Conservation (phyloP, 1,140 invertebrate species). For the Macrotrachela quadricornifera region DNA sequence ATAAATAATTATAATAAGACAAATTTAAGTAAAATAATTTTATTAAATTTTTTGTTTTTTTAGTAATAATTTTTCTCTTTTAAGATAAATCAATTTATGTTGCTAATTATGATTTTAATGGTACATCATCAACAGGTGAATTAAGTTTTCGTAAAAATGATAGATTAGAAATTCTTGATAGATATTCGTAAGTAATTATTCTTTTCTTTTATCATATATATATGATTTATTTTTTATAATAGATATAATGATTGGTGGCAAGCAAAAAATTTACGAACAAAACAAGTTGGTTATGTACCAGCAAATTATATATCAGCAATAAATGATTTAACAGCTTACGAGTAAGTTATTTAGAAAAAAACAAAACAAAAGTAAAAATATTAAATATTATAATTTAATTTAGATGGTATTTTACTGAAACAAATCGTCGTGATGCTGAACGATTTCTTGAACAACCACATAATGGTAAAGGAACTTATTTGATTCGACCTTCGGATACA, state of each 20-base stretch:
- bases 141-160: too few species aligned
- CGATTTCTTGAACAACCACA: conserved; percentile 65
- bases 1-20: too few species aligned
- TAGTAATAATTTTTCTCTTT: too few species aligned
- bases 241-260: conserved; percentile 8
- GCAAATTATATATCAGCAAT: conserved; percentile 8
- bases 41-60: too few species aligned
- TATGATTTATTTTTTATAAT: conserved; percentile 3
- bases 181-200: too few species aligned
- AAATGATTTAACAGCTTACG: conserved; percentile 5
- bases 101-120: too few species aligned
- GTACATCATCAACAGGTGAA: too few species aligned
- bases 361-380: too few species aligned
- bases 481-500: conserved; percentile 74
- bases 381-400: not conserved
- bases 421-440: conserved; percentile 75
- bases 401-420: conserved; percentile 88
- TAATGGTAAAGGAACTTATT: conserved; percentile 69
- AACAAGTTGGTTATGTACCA: conserved; percentile 8
- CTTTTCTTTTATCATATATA: too few species aligned
- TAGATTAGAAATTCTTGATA: too few species aligned
- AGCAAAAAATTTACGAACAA: conserved; percentile 7
- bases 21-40: too few species aligned
- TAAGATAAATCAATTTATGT: too few species aligned
- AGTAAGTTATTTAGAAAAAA: not conserved